Conservation (phyloP, 2,888 invertebrate species). For the Agrochola circellaris region DNA sequence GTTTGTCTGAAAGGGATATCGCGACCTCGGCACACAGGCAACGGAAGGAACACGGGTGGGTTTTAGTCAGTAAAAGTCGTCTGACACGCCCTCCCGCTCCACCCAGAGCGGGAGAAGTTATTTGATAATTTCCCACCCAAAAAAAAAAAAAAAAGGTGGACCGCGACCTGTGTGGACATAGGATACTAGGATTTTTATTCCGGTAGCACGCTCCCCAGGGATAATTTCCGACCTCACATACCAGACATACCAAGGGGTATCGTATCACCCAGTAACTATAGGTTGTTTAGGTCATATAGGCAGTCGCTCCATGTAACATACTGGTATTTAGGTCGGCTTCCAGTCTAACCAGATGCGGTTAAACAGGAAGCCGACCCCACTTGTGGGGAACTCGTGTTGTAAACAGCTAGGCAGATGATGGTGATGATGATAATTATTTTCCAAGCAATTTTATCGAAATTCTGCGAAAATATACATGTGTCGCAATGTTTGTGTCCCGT, state of each 20-base stretch:
- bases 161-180: not conserved
- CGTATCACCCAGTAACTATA: not conserved
- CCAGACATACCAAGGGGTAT: not conserved
- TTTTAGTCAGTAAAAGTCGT: too few species aligned
- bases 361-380: too few species aligned
- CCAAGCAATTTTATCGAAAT: conserved; percentile 1
- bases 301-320: not conserved
- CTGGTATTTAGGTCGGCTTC: not conserved
- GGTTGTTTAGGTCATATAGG: not conserved
- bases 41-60: too few species aligned
- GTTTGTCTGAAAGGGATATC: too few species aligned
- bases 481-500: not conserved
- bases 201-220: not conserved
- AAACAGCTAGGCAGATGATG: not conserved
- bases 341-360: not conserved
- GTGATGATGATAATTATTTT: not conserved
- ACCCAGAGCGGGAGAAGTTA: too few species aligned
- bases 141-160: too few species aligned
- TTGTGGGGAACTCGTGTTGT: not conserved
- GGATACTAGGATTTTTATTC: not conserved
- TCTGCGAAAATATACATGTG: not conserved
- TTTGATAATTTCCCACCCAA: too few species aligned
- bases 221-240: not conserved
- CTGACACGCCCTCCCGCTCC: too few species aligned
- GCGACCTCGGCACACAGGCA: too few species aligned